Conservation (phyloP, 2,888 invertebrate species). For the Zhuqinia jingwanae region DNA sequence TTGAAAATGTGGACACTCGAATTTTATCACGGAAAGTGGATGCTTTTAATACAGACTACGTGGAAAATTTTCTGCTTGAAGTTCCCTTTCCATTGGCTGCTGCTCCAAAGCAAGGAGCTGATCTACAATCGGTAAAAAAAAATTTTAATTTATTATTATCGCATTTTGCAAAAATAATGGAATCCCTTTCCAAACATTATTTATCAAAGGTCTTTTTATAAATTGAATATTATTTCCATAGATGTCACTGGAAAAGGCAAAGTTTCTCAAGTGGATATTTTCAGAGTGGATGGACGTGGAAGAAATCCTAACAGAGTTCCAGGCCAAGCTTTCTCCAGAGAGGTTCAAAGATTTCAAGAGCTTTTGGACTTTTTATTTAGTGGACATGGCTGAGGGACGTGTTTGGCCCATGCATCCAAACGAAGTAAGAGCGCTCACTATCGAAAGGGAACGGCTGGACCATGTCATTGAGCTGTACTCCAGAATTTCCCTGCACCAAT, state of each 20-base stretch:
- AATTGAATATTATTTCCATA: not conserved
- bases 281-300: conserved; percentile 30
- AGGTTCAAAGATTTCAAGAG: too few relatives aligned
- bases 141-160: not conserved
- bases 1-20: not conserved
- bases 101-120: not conserved
- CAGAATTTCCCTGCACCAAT: not conserved
- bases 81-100: too few relatives aligned
- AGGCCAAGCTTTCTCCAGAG: not conserved
- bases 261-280: conserved; percentile 48
- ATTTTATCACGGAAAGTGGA: too few relatives aligned
- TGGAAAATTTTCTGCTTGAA: too few relatives aligned
- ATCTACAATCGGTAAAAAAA: not conserved
- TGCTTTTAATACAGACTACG: not conserved
- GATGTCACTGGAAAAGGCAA: conserved; percentile 53
- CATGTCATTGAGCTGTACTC: conserved; percentile 19
- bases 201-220: not conserved
- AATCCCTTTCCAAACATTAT: not conserved
- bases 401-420: conserved; percentile 69
- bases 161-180: not conserved
- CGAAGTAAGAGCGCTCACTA: conserved; percentile 14
- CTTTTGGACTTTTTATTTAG: not conserved
- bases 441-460: conserved; percentile 55
- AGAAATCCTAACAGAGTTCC: not conserved
- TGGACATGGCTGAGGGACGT: not conserved